Evolutionary conservation across 1,140 invertebrate genomes (phyloP).

Genomic region (Eufriesea mexicana): DNA sequence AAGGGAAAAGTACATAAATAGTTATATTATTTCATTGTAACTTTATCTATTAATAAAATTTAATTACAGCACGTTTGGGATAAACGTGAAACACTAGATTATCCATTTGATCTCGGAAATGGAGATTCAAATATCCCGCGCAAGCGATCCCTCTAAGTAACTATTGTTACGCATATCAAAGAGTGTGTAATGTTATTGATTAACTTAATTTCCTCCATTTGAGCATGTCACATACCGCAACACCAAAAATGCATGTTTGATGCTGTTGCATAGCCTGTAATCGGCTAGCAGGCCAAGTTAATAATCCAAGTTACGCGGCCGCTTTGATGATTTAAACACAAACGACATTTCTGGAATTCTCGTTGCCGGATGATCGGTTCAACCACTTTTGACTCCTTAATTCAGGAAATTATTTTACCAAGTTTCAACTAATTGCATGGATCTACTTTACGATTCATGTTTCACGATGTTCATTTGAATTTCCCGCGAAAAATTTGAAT

Average conservation of each 20-base stretch:
- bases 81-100: constrained; percentile 30
- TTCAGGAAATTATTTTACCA: constrained; percentile 1
- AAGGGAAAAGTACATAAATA: no score
- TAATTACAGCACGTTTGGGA: background rate
- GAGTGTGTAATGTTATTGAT: constrained; percentile 7
- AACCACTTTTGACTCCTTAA: background rate
- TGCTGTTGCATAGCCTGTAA: background rate
- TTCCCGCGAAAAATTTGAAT: background rate
- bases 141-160: background rate
- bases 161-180: constrained; percentile 41
- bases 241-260: background rate
- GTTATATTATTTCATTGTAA: no score
- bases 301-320: constrained; percentile 20
- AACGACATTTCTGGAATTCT: constrained; percentile 1
- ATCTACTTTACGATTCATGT: background rate
- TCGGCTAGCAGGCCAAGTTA: constrained; percentile 1
- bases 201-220: background rate
- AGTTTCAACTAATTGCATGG: background rate
- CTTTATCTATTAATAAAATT: no score
- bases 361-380: background rate
- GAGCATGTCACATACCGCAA: background rate
- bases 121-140: constrained; percentile 52
- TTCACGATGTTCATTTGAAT: background rate
- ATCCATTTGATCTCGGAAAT: background rate
- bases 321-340: constrained; percentile 14